A percentile compares a stretch with the other conserved stretches of the same genome.
These are phyloP conservation scores for Cairina moschata DNA, from an alignment of 2,113 vertebrate species.

Conservation along the genomic window DNA sequence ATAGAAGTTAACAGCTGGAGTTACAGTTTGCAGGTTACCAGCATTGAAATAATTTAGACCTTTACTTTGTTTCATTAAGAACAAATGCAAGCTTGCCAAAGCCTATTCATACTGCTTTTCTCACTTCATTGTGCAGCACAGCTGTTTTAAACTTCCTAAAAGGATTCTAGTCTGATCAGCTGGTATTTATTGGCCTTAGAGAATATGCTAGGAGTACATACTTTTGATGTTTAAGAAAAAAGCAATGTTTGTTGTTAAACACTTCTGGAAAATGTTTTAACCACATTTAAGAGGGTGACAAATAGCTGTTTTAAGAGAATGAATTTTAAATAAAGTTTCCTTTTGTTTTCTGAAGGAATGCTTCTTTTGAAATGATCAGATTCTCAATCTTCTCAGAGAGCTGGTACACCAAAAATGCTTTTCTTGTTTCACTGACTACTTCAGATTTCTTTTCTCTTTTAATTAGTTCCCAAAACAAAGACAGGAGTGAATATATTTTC, in stretches of 20 bases:
- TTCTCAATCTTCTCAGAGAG: constrained; percentile 13
- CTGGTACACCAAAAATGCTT: constrained; percentile 7
- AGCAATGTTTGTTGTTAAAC: constrained; percentile 36
- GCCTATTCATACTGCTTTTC: constrained; percentile 25
- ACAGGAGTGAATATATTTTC: constrained; percentile 28
- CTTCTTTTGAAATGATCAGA: constrained; percentile 52
- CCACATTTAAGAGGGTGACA: constrained; percentile 19
- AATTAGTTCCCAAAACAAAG: constrained; percentile 31
- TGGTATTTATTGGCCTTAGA: constrained; percentile 53
- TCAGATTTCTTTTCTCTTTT: constrained; percentile 32
- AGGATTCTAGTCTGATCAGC: constrained; percentile 35
- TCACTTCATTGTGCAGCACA: constrained; percentile 50
- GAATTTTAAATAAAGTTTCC: constrained; percentile 24
- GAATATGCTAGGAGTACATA: not conserved
- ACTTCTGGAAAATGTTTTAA: constrained; percentile 33
- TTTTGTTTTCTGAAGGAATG: constrained; percentile 37
- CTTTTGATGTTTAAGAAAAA: constrained; percentile 45
- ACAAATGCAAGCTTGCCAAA: constrained; percentile 18
- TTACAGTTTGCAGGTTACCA: constrained; percentile 18
- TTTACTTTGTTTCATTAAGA: not conserved
- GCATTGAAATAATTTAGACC: constrained; percentile 12
- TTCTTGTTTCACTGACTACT: constrained; percentile 36
- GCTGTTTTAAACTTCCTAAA: constrained; percentile 56
- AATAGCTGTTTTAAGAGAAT: constrained; percentile 34
- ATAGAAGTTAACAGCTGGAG: not conserved